phyloP scores from a whole-genome alignment of 2,113 vertebrate genomes.

The Leptocoma aspasia region DNA sequence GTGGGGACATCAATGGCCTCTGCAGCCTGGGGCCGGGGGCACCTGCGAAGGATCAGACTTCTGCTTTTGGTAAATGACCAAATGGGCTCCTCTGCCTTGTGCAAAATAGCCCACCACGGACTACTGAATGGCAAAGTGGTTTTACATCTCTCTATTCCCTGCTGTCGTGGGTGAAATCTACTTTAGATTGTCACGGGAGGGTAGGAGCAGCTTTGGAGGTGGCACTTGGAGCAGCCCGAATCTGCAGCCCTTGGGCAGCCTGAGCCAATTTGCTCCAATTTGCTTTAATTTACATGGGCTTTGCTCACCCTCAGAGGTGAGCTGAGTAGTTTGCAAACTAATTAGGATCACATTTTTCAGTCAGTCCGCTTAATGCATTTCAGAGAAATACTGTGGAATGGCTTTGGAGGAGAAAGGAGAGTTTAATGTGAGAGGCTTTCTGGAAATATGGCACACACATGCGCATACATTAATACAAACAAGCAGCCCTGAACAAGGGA shows the following conservation, averaged over 20 bases:
- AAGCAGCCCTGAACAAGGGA: neutral
- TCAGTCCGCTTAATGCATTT: neutral
- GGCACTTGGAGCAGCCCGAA: neutral
- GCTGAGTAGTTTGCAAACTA: neutral
- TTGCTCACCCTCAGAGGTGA: neutral
- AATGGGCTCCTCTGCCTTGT: neutral
- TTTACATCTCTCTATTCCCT: neutral
- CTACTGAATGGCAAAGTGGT: neutral
- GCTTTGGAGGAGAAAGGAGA: neutral
- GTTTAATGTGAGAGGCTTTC: neutral
- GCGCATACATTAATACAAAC: neutral
- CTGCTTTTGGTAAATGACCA: neutral
- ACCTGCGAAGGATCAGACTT: neutral
- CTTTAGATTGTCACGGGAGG: neutral
- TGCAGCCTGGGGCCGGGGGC: neutral
- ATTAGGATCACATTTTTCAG: conserved; percentile 8
- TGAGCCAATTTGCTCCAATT: neutral
- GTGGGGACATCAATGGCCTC: neutral
- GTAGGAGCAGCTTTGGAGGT: neutral
- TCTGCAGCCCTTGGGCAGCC: neutral
- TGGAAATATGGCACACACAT: neutral
- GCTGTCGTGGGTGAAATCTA: neutral
- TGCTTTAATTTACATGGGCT: neutral
- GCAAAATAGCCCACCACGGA: neutral
- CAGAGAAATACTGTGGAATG: neutral